Base-by-base conservation (phyloP, 2,113 vertebrate species). In the Ameiurus melas region DNA sequence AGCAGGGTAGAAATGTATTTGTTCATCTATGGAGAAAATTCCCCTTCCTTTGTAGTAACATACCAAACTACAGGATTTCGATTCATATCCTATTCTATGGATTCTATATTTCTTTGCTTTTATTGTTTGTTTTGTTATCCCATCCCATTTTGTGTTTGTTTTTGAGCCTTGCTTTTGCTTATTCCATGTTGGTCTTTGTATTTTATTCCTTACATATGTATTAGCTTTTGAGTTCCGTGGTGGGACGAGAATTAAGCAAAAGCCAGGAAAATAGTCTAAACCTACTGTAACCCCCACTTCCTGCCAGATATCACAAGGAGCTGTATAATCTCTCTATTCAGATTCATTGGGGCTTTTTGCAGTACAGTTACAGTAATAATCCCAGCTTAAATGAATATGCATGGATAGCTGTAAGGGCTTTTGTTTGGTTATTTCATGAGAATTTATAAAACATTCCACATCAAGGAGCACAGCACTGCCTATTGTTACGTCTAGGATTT, bases 81-180 rank as follows among this genome's bases (percentile, higher is more conserved):
- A 10, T 47, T 78, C 75, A 82, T 30, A 39, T 25, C 20, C 3
- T 14, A 36, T 33, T 73, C 53, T 85, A 13, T 82, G 51, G 22
- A 82, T 71, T 80, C 2, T 80, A 80, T 70, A 83, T 39, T 86
- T 82, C 60, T 7, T 83, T 58, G 51, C 68, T 80, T 80, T 58
- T 80, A 71, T 71, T 30, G 33, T 83, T 77, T 25, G 58, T 85
- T 87, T 83, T 17, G 27, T 70, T 81, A 55, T 62, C n/a, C 22
- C 89, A 85, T 85, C 81, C 22, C 43, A 68, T 88, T 88, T 88
- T 88, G 87, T 84, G 87, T 89, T 73, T 73, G 80, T 79, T 89
- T 90, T 62, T 36, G 62, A 78, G 75, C 81, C 88, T 89, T 89
- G 90, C 82, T 89, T 90, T 91, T 86, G 55, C 88, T 86, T 88